Base-by-base conservation (phyloP, 2,888 invertebrate genomes). In the Ptychoptera albimana region DNA sequence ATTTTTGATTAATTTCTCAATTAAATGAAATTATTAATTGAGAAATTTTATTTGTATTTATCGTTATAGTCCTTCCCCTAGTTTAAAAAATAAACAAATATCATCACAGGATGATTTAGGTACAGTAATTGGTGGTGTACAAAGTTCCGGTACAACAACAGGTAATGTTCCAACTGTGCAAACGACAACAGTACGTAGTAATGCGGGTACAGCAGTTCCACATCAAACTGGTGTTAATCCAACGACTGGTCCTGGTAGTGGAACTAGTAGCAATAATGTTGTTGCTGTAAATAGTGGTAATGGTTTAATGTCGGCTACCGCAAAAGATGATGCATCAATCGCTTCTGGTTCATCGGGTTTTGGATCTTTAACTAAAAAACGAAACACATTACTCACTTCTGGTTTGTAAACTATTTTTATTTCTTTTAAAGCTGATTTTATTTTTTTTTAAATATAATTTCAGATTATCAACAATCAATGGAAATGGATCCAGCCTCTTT, bases 311-410 rank as follows among this genome's bases (percentile, higher is more conserved):
- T 68, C 60, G 36, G 61, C 64, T 41, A 59, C 54, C 49, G 67
- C 67, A 49, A 73, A 74, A 57, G 76, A 76, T 59, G 71, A 72
- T 59, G 73, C 74, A 55, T 74, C 73, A 45, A 73, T 75, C 54
- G 74, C 75, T 38, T 81, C 82, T 60, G 81, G 83, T 53, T 83
- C 84, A 66, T 85, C 86, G 51, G 87, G 86, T 54, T 86, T 87
- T 68, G 84, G 86, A 52, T 85, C 84, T 60, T 74, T 88, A 61
- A 82, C 87, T 54, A 84, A 84, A 67, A 75, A 75, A 60, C 72
- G 71, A 42, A 73, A 80, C 63, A 74, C 77, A 47, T 73, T 74
- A 46, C 63, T 75, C 34, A 29, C 9, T 37, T 34, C 40, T 36
- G 43, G 39, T 39, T 39, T 57, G 32, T 32, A 43, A 12, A 42